These are phyloP conservation scores for Andrena fulva DNA, from an alignment of 2,888 invertebrate genomes.

Conservation along the genomic window DNA sequence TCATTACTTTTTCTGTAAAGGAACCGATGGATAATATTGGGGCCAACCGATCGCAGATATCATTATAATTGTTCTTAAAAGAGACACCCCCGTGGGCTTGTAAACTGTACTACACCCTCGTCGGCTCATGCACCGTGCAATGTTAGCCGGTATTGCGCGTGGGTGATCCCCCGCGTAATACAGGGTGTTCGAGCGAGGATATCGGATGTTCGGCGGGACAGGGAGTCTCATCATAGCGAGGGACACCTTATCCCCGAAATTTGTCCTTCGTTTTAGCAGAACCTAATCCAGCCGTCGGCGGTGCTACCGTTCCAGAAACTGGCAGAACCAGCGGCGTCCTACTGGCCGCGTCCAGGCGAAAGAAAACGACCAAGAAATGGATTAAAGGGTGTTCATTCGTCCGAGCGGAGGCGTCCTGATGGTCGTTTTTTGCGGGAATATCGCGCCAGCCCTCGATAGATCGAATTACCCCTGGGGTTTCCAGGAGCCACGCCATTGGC, in stretches of 20 bases:
- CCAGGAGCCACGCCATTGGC: slow-evolving; percentile 66
- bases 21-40: too few species aligned
- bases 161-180: slow-evolving; percentile 72
- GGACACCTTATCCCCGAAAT: slow-evolving; percentile 73
- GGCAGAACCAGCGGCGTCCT: slow-evolving; percentile 1
- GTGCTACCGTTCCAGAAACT: slow-evolving; percentile 72
- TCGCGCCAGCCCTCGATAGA: slow-evolving; percentile 70
- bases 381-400: slow-evolving; percentile 65
- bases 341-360: slow-evolving; percentile 2
- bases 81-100: slow-evolving; percentile 15
- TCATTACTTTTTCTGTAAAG: too few species aligned
- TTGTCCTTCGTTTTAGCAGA: slow-evolving; percentile 65
- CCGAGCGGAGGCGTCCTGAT: slow-evolving; percentile 60
- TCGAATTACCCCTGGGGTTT: slow-evolving; percentile 74
- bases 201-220: slow-evolving; percentile 40
- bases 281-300: slow-evolving; percentile 68
- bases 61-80: too few species aligned
- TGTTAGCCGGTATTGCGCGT: slow-evolving; percentile 57
- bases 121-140: slow-evolving; percentile 46
- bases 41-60: too few species aligned
- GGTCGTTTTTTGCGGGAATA: slow-evolving; percentile 65
- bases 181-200: slow-evolving; percentile 69
- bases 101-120: neutral
- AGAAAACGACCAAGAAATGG: slow-evolving; percentile 52
- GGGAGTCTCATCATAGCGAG: slow-evolving; percentile 63